Conservation (phyloP, 2,888 invertebrate species). For the Dryadula phaetusa region DNA sequence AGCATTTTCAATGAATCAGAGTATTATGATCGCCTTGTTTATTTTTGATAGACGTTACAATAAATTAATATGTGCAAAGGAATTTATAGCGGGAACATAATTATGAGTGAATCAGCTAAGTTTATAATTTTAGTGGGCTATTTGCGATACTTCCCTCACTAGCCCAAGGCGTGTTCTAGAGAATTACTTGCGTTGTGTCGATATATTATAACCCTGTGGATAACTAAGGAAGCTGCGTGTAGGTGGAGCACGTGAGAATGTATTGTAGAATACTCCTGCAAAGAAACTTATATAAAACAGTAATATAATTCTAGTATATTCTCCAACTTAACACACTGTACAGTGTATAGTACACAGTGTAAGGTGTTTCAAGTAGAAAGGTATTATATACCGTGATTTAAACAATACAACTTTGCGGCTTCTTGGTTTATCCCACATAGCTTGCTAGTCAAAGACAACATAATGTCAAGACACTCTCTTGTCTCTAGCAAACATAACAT, state of each 20-base stretch:
- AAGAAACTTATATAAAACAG: background rate
- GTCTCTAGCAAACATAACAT: no score
- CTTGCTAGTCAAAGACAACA: no score
- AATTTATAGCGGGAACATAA: slow-evolving; percentile 39
- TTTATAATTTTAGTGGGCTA: slow-evolving; percentile 30
- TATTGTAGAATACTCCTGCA: background rate
- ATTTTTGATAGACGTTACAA: slow-evolving; percentile 13
- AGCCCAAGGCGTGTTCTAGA: slow-evolving; percentile 9
- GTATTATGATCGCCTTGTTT: slow-evolving; percentile 3
- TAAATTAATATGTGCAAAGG: slow-evolving; percentile 36
- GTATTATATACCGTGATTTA: no score
- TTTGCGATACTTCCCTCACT: slow-evolving; percentile 22
- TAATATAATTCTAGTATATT: no score
- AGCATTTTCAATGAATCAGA: slow-evolving; percentile 7
- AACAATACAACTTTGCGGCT: no score
- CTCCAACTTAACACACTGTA: no score
- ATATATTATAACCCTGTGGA: background rate
- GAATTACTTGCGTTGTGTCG: slow-evolving; percentile 18
- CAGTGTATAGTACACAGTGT: no score
- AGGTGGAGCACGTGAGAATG: background rate
- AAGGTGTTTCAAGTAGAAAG: no score
- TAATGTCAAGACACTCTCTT: no score
- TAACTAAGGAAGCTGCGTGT: background rate
- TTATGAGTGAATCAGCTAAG: slow-evolving; percentile 33
- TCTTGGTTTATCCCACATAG: no score